A percentile compares a stretch with the other conserved stretches of the same genome.
Evolutionary conservation across 1,140 invertebrate species (phyloP).

Genomic region (Heliconius congener): DNA sequence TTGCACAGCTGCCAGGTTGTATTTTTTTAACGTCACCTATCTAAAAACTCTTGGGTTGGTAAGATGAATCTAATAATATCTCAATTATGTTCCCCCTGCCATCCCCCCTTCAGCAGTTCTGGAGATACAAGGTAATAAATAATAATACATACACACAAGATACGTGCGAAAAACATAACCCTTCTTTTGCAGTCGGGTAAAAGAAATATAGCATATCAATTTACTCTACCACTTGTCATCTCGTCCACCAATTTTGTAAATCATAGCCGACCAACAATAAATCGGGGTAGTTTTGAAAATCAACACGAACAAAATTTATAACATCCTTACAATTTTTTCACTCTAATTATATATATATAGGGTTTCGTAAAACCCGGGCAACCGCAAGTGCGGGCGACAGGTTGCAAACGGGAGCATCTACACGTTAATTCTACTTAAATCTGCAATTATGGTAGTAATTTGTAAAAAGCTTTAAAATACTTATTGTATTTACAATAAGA

Average conservation of each 20-base stretch:
- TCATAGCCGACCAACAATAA: neutral
- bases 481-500: neutral
- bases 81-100: no score
- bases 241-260: neutral
- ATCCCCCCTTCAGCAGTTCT: no score
- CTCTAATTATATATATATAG: neutral
- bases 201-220: neutral
- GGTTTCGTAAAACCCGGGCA: neutral
- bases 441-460: neutral
- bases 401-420: neutral
- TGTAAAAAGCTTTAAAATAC: neutral
- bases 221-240: conserved; percentile 9
- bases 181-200: no score
- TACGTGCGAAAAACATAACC: no score
- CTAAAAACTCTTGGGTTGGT: no score
- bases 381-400: conserved; percentile 1
- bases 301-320: neutral
- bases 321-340: neutral
- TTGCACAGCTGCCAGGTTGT: no score
- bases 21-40: no score
- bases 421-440: neutral
- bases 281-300: neutral
- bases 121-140: no score
- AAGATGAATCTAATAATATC: no score
- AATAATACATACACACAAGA: no score